Evolutionary conservation across 2,797 vertebrate genomes (phyloP).

Genomic region (Premnoplex brunnescens): DNA sequence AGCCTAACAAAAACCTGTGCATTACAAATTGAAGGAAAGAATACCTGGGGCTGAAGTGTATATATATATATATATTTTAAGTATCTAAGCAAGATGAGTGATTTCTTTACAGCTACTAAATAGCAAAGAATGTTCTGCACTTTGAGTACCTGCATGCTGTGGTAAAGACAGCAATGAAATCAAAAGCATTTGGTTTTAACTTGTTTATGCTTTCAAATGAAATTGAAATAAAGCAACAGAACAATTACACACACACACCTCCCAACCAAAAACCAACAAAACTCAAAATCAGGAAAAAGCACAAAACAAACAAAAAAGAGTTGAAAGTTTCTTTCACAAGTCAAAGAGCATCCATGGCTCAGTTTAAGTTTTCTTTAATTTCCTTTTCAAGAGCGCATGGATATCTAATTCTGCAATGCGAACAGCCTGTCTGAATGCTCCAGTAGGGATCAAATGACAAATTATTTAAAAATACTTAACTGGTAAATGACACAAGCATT

Average conservation of each 20-base stretch:
- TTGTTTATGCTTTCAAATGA: background rate
- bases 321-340: background rate
- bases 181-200: background rate
- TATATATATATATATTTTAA: too few species aligned
- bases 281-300: background rate
- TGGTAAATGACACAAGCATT: background rate
- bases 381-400: background rate
- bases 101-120: background rate
- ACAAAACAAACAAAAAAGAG: background rate
- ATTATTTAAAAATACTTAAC: background rate
- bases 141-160: background rate
- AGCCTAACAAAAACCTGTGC: background rate
- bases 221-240: background rate
- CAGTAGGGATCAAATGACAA: background rate
- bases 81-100: background rate
- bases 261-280: background rate
- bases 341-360: background rate
- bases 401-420: background rate
- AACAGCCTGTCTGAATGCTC: background rate
- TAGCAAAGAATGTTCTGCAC: background rate
- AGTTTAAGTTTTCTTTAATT: background rate
- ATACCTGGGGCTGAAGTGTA: background rate
- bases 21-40: background rate
- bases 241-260: background rate
- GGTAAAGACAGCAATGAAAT: background rate